Evolutionary conservation across 1,140 invertebrate species (phyloP).

Genomic region (Cydia splendana): DNA sequence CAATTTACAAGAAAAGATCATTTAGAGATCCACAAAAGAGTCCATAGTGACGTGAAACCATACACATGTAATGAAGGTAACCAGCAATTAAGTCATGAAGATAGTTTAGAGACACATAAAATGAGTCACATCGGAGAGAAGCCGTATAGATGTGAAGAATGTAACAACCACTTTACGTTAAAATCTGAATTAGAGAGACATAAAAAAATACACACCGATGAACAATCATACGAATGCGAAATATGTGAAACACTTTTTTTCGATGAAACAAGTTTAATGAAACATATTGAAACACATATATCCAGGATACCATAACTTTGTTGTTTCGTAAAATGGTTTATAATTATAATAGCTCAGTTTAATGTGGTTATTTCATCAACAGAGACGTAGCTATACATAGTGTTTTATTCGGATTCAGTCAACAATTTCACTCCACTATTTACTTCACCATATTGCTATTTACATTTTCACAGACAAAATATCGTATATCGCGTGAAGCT

Average conservation of each 20-base stretch:
- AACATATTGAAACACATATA: background rate
- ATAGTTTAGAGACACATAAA: background rate
- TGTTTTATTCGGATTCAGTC: too few relatives aligned
- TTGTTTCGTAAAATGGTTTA: too few relatives aligned
- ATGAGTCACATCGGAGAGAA: background rate
- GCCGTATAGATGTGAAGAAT: background rate
- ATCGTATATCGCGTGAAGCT: too few relatives aligned
- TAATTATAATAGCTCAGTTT: too few relatives aligned
- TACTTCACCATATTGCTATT: too few relatives aligned
- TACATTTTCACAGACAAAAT: too few relatives aligned
- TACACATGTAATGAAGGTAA: background rate
- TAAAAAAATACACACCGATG: background rate
- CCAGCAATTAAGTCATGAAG: background rate
- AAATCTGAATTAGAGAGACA: background rate
- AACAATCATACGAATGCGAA: conserved; percentile 7
- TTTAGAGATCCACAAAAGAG: background rate
- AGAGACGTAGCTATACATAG: too few relatives aligned
- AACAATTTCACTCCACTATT: too few relatives aligned
- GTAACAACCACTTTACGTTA: background rate
- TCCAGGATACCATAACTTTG: background rate
- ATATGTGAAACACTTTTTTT: background rate
- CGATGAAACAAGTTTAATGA: background rate
- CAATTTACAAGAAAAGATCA: background rate
- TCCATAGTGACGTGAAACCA: background rate
- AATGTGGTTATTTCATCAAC: too few relatives aligned